These are phyloP conservation scores for Eptatretus atami DNA, from an alignment of 2,797 vertebrate genomes.

Conservation along the genomic window DNA sequence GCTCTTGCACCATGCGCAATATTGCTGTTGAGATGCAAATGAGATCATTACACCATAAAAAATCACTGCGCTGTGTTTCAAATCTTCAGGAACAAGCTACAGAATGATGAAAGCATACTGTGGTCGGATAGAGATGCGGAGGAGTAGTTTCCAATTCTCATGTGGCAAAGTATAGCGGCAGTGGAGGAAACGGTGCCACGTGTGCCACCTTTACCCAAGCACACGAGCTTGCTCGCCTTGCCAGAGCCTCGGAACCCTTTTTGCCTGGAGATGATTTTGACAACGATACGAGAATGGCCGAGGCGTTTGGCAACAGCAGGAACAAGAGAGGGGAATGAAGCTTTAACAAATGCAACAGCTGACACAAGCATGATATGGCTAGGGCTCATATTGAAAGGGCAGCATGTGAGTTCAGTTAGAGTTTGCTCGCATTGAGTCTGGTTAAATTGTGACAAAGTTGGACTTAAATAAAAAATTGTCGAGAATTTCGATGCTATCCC, in stretches of 20 bases:
- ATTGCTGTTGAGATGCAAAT: conserved; percentile 29
- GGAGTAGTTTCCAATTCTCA: conserved; percentile 71
- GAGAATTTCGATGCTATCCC: too few species aligned
- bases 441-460: too few species aligned
- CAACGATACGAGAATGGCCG: too few species aligned
- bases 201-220: conserved; percentile 76
- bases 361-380: too few species aligned
- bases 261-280: conserved; percentile 24
- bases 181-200: conserved; percentile 87
- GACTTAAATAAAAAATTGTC: too few species aligned
- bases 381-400: too few species aligned
- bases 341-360: too few species aligned
- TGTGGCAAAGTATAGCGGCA: conserved; percentile 91
- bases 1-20: conserved; percentile 82
- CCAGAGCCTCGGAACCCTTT: conserved; percentile 81
- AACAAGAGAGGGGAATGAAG: too few species aligned
- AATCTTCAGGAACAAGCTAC: not conserved
- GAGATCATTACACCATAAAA: accelerated
- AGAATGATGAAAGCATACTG: conserved; percentile 21
- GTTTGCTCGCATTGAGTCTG: too few species aligned
- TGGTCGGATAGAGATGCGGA: conserved; percentile 89
- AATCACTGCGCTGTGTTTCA: accelerated
- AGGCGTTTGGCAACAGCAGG: too few species aligned
- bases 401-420: too few species aligned
- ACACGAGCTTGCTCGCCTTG: conserved; percentile 84